These are phyloP conservation scores for Ceriagrion tenellum DNA, from an alignment of 2,888 invertebrate species.

Conservation along the genomic window DNA sequence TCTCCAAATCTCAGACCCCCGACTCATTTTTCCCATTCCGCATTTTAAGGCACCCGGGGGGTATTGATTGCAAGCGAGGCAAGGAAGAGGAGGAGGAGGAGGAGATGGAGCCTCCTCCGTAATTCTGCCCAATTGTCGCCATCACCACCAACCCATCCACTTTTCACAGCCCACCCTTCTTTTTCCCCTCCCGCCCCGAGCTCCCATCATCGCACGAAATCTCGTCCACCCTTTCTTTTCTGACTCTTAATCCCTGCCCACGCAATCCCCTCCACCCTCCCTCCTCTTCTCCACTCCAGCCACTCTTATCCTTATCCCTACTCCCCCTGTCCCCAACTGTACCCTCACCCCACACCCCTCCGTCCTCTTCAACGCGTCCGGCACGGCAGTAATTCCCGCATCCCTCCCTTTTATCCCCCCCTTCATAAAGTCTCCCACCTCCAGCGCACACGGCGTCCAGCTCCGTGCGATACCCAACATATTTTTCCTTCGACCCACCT, in stretches of 20 bases:
- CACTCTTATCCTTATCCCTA: too few species aligned
- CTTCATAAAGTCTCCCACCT: not conserved
- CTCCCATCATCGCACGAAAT: not conserved
- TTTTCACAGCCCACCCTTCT: conserved; percentile 22
- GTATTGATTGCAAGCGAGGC: conserved; percentile 62
- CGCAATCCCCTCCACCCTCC: not conserved
- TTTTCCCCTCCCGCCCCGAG: not conserved
- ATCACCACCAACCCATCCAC: conserved; percentile 49
- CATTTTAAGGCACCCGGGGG: conserved; percentile 41
- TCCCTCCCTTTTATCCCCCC: conserved; percentile 56
- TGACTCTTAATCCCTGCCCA: conserved; percentile 4
- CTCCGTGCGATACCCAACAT: not conserved
- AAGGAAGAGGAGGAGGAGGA: conserved; percentile 5
- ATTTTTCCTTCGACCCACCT: not conserved
- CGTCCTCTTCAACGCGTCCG: not conserved
- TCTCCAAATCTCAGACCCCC: not conserved
- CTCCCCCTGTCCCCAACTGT: too few species aligned
- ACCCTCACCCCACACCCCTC: not conserved
- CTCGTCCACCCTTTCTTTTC: not conserved
- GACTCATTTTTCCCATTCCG: not conserved
- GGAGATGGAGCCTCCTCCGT: conserved; percentile 34
- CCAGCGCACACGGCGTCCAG: not conserved
- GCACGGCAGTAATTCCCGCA: conserved; percentile 33
- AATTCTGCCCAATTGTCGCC: conserved; percentile 63
- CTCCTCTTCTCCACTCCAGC: not conserved